These are phyloP conservation scores for Colletes latitarsis DNA, from an alignment of 1,140 invertebrate genomes.

Conservation along the genomic window DNA sequence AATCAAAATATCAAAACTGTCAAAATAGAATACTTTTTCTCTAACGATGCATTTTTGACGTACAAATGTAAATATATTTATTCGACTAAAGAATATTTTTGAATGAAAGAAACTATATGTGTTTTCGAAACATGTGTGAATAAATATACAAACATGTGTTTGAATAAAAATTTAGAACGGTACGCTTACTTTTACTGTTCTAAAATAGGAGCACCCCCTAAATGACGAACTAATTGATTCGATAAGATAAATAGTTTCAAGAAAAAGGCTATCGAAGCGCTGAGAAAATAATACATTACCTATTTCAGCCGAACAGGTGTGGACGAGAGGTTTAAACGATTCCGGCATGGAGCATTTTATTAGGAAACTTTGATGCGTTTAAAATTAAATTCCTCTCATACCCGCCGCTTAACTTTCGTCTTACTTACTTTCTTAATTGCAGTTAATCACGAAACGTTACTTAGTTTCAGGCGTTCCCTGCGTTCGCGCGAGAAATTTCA, in stretches of 20 bases:
- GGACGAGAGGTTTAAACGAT: conserved; percentile 35
- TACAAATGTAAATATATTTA: too few species aligned
- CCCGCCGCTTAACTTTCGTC: conserved; percentile 22
- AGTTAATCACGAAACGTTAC: conserved; percentile 43
- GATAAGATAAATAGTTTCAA: background rate
- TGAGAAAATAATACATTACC: conserved; percentile 1
- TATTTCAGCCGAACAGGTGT: conserved; percentile 25
- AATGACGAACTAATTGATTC: too few species aligned
- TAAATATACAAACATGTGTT: too few species aligned
- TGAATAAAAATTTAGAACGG: too few species aligned
- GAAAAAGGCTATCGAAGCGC: background rate
- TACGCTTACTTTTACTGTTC: too few species aligned
- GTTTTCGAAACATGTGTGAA: too few species aligned
- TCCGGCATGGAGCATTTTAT: conserved; percentile 29
- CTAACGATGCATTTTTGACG: too few species aligned
- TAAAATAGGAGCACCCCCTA: too few species aligned
- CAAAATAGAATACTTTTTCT: too few species aligned
- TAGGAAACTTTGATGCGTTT: conserved; percentile 53
- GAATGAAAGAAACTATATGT: too few species aligned
- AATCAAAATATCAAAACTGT: too few species aligned
- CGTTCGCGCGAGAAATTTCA: background rate
- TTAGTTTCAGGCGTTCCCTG: conserved; percentile 18
- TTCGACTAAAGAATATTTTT: too few species aligned
- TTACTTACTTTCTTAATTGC: conserved; percentile 44
- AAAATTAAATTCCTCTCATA: conserved; percentile 47